phyloP scores from a whole-genome alignment of 2,797 vertebrate genomes.

The Passerculus sandwichensis region DNA sequence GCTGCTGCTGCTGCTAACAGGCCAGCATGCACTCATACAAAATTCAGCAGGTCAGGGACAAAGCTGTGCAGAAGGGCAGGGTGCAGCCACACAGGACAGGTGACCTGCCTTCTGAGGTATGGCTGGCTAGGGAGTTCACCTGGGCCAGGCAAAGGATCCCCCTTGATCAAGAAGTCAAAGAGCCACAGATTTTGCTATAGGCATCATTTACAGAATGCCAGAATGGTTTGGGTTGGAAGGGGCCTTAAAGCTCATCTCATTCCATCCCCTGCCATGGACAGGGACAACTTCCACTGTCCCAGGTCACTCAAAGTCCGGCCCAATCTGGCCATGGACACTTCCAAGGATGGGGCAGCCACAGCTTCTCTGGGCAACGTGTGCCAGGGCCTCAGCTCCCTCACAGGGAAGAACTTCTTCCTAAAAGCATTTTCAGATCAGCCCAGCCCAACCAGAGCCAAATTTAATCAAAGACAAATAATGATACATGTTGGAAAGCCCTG shows the following conservation, averaged over 20 bases:
- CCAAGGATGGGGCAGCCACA: not conserved
- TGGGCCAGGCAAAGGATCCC: not conserved
- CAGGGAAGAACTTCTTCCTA: not conserved
- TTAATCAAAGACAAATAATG: not conserved
- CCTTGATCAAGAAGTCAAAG: not conserved
- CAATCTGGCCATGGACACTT: too few relatives aligned
- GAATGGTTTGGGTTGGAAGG: not conserved
- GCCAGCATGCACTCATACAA: not conserved
- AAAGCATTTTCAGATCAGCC: not conserved
- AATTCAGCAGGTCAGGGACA: not conserved
- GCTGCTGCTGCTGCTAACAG: not conserved
- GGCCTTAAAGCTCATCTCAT: not conserved
- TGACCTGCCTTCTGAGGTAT: not conserved
- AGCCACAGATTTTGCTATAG: not conserved
- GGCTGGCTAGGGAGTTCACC: not conserved
- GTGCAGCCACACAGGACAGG: not conserved
- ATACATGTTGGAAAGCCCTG: not conserved
- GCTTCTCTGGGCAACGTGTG: not conserved
- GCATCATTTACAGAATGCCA: not conserved
- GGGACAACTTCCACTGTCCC: not conserved
- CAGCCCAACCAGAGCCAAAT: not conserved
- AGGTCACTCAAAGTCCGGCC: fast-evolving
- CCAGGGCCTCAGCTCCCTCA: not conserved
- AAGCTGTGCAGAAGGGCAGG: not conserved
- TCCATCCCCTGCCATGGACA: not conserved